phyloP scores from a whole-genome alignment of 2,888 invertebrate species.

The Boloria selene region DNA sequence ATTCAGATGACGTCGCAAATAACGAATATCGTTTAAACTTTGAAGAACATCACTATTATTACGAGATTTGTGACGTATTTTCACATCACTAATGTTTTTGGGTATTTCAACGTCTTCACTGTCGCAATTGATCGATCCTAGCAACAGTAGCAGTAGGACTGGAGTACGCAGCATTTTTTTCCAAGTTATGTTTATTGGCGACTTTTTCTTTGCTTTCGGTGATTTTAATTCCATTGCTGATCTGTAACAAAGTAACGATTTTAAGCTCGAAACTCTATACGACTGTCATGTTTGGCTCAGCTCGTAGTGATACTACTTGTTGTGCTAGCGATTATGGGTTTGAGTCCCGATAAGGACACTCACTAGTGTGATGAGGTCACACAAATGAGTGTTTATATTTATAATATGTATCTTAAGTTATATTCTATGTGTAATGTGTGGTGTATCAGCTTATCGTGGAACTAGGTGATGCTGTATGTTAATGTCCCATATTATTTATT shows the following conservation, averaged over 20 bases:
- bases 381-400: too few species aligned
- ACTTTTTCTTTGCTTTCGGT: conserved; percentile 74
- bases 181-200: conserved; percentile 62
- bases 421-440: too few species aligned
- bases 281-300: too few species aligned
- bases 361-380: too few species aligned
- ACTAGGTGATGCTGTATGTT: too few species aligned
- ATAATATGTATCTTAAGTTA: too few species aligned
- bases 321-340: too few species aligned
- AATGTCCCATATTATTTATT: too few species aligned
- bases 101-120: conserved; percentile 50
- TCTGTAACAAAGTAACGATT: conserved; percentile 52
- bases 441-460: background rate
- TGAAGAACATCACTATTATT: background rate
- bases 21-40: conserved; percentile 65
- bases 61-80: background rate
- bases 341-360: too few species aligned
- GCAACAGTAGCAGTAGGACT: conserved; percentile 62
- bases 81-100: conserved; percentile 31
- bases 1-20: conserved; percentile 68
- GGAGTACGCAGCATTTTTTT: conserved; percentile 65
- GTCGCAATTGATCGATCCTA: conserved; percentile 70
- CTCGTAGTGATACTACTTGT: too few species aligned
- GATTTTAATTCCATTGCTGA: conserved; percentile 72
- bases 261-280: too few species aligned